phyloP scores from a whole-genome alignment of 1,140 invertebrate species.

The Paraescarpia echinospica region DNA sequence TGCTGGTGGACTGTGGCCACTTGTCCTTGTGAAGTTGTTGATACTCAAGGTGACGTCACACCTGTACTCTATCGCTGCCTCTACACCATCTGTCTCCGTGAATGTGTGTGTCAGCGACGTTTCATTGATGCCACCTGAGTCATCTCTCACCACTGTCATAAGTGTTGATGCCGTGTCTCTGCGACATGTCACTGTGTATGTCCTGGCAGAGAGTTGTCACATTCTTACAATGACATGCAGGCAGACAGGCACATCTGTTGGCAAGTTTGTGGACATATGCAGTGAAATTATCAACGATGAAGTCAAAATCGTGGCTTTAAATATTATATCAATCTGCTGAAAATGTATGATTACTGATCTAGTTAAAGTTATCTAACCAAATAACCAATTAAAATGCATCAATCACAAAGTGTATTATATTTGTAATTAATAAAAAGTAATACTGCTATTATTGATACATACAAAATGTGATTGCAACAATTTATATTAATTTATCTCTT shows the following conservation, averaged over 20 bases:
- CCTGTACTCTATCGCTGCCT: conserved; percentile 30
- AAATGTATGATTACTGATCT: not conserved
- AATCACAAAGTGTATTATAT: too few species aligned
- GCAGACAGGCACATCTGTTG: not conserved
- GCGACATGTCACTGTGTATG: conserved; percentile 2
- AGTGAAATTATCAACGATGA: not conserved
- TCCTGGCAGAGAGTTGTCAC: not conserved
- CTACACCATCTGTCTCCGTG: conserved; percentile 30
- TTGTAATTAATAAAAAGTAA: not conserved
- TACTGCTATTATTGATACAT: not conserved
- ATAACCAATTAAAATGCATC: not conserved
- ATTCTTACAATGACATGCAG: not conserved
- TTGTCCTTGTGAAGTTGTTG: conserved; percentile 23
- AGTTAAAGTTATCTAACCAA: not conserved
- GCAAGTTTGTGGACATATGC: not conserved
- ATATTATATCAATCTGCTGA: not conserved
- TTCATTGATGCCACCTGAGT: not conserved
- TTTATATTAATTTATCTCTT: not conserved
- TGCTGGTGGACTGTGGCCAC: conserved; percentile 21
- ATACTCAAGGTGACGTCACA: conserved; percentile 30
- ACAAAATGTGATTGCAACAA: not conserved
- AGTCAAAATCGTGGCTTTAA: not conserved
- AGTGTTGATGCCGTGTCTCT: conserved; percentile 7
- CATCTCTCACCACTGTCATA: not conserved
- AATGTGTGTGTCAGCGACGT: conserved; percentile 29